Conservation (phyloP, 2,797 vertebrate species). For the Rhinella marina region DNA sequence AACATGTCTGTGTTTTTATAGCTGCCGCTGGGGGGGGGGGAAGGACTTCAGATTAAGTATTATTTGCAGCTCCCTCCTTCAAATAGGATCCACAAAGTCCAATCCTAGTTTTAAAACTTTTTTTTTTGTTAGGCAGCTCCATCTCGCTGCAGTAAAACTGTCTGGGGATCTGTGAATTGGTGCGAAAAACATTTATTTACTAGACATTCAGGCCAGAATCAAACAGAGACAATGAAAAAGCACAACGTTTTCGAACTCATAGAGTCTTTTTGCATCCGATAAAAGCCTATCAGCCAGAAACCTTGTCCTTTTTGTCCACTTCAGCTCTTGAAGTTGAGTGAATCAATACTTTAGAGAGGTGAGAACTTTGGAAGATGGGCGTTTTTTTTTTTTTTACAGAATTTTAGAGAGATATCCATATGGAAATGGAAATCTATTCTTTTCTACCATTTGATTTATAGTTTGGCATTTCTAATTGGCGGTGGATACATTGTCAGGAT, state of each 20-base stretch:
- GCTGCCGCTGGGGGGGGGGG: conserved; percentile 21
- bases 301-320: conserved; percentile 58
- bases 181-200: conserved; percentile 62
- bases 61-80: conserved; percentile 19
- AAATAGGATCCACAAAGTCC: conserved; percentile 8
- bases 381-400: conserved; percentile 13
- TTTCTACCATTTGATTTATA: background rate
- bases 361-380: conserved; percentile 45
- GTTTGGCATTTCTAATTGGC: background rate
- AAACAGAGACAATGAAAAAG: conserved; percentile 61
- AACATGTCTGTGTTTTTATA: conserved; percentile 59
- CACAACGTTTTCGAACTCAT: conserved; percentile 56
- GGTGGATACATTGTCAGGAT: background rate
- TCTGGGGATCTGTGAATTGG: conserved; percentile 43
- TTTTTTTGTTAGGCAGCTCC: conserved; percentile 8
- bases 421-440: background rate
- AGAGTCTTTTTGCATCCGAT: conserved; percentile 62
- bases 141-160: conserved; percentile 47
- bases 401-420: background rate
- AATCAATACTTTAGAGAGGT: conserved; percentile 47
- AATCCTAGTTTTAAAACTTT: conserved; percentile 29
- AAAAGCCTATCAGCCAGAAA: conserved; percentile 60
- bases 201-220: conserved; percentile 56
- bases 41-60: conserved; percentile 14
- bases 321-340: conserved; percentile 50